A percentile compares a stretch with the other conserved stretches of the same genome.
Evolutionary conservation across 2,797 vertebrate species (phyloP).

Genomic region (Enteromius thamalakanensis): DNA sequence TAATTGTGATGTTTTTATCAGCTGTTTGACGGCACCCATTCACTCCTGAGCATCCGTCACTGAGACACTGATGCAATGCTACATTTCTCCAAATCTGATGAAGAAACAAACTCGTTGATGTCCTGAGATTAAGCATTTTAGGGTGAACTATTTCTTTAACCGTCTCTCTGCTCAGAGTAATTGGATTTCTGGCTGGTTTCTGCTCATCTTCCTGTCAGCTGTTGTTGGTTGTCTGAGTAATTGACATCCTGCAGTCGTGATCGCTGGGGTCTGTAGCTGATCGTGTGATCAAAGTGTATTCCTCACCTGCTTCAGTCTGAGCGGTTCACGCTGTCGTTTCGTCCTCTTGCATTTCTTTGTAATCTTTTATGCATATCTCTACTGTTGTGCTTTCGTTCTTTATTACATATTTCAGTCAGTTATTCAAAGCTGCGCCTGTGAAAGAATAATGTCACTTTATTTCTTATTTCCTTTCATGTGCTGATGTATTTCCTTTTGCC

Average conservation of each 20-base stretch:
- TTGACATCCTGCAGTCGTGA: constrained; percentile 80
- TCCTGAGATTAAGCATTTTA: background rate
- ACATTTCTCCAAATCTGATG: background rate
- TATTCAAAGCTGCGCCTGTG: constrained; percentile 12
- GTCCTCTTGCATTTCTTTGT: constrained; percentile 50
- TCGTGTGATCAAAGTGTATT: constrained; percentile 75
- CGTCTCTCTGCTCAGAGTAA: constrained; percentile 16
- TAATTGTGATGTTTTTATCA: background rate
- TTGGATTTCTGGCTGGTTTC: constrained; percentile 46
- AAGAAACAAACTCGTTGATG: background rate
- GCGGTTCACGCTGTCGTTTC: constrained; percentile 71
- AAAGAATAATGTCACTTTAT: background rate
- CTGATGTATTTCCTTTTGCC: background rate
- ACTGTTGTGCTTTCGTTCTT: background rate
- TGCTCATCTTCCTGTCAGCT: constrained; percentile 55
- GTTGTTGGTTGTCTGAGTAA: constrained; percentile 90
- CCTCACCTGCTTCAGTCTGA: constrained; percentile 66
- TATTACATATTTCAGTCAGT: background rate
- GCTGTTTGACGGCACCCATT: background rate
- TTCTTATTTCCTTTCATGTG: background rate
- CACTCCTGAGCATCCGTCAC: background rate
- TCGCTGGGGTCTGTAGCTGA: constrained; percentile 77
- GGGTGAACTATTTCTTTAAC: background rate
- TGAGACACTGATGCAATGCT: background rate
- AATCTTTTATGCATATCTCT: constrained; percentile 5